Evolutionary conservation across 2,113 vertebrate species (phyloP).

Genomic region (Bujurquina vittata): DNA sequence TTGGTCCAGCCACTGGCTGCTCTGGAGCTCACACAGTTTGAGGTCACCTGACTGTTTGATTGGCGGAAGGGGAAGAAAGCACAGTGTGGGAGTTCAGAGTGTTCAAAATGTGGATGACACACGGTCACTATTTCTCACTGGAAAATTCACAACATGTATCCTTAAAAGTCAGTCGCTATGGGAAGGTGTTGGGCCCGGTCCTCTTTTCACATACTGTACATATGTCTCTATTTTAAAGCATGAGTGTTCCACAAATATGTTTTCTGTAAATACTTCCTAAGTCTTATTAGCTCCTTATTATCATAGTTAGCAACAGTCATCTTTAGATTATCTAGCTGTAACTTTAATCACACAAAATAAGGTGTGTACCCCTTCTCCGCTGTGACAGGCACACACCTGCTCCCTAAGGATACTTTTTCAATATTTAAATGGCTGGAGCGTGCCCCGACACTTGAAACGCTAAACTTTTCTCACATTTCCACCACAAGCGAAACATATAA

Average conservation of each 20-base stretch:
- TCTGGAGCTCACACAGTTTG: conserved; percentile 55
- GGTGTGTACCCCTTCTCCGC: neutral
- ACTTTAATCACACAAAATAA: no score
- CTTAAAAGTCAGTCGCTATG: neutral
- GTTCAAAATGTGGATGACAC: neutral
- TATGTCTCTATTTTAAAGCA: neutral
- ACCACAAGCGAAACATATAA: neutral
- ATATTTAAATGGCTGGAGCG: neutral
- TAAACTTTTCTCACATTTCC: neutral
- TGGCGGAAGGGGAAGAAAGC: conserved; percentile 9
- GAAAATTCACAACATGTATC: neutral
- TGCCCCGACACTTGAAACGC: neutral
- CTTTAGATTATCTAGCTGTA: neutral
- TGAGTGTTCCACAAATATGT: no score
- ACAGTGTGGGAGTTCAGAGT: neutral
- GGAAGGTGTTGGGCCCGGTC: neutral
- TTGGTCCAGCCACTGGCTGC: conserved; percentile 85
- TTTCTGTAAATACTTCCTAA: no score
- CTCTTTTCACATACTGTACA: neutral
- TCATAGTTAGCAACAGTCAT: no score
- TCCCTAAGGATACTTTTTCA: neutral
- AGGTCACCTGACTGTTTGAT: conserved; percentile 75
- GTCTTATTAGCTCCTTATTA: no score
- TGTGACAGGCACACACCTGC: neutral
- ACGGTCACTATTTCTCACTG: neutral